Percentiles rank a stretch among this genome's conserved stretches.
These are phyloP conservation scores for Scyliorhinus canicula DNA, from an alignment of 2,797 vertebrate species.

Conservation along the genomic window DNA sequence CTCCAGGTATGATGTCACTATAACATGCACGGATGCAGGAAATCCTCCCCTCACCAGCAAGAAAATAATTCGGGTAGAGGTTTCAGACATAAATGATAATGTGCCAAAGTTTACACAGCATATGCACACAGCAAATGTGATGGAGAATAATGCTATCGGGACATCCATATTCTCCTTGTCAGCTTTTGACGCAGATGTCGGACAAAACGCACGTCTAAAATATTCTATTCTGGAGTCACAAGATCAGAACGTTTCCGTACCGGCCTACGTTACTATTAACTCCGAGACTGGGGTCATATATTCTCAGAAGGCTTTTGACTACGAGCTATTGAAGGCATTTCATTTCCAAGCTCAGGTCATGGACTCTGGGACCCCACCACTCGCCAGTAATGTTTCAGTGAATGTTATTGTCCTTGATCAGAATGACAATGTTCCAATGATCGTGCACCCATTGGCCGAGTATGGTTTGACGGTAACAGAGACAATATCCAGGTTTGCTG, in stretches of 20 bases:
- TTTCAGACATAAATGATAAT: slow-evolving; percentile 3
- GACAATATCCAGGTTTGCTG: neutral
- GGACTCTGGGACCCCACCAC: neutral
- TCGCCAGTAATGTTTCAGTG: neutral
- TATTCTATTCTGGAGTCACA: neutral
- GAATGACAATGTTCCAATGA: slow-evolving; percentile 18
- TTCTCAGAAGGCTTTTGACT: neutral
- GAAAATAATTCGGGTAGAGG: neutral
- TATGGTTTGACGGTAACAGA: neutral
- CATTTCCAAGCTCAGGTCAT: neutral
- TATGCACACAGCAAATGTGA: neutral
- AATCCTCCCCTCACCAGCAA: neutral
- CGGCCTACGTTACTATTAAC: neutral
- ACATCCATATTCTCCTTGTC: neutral
- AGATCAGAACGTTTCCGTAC: neutral
- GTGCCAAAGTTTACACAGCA: neutral
- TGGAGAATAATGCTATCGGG: neutral
- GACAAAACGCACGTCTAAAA: neutral
- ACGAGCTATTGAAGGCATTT: neutral
- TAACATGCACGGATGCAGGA: neutral
- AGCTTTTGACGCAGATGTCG: slow-evolving; percentile 10
- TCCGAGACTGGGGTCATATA: neutral
- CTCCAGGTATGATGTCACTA: neutral
- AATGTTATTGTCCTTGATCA: neutral
- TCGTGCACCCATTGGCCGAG: neutral